A percentile compares a stretch with the other conserved stretches of the same genome.
Conservation (phyloP, 2,888 invertebrate species). For the Clusia tigrina region DNA sequence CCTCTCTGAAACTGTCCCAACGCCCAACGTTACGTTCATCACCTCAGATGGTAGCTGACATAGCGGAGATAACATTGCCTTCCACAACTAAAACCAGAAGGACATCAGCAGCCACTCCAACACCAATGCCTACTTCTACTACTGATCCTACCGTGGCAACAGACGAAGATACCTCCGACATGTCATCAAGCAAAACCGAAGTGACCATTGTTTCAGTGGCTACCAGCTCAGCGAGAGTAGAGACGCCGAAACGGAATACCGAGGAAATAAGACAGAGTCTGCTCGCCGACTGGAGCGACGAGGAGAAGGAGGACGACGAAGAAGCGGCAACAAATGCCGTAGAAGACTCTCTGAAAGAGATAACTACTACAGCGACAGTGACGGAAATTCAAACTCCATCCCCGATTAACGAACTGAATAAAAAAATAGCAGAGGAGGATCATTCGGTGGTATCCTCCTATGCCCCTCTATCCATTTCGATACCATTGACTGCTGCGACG, state of each 20-base stretch:
- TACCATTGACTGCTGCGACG: not conserved
- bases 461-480: not conserved
- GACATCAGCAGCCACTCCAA: not conserved
- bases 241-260: not conserved
- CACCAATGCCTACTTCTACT: not conserved
- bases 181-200: not conserved
- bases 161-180: not conserved
- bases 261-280: slow-evolving; percentile 73
- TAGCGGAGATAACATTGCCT: slow-evolving; percentile 23
- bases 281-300: slow-evolving; percentile 82
- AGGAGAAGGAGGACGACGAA: slow-evolving; percentile 62
- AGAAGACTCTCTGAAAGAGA: slow-evolving; percentile 15
- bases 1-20: slow-evolving; percentile 14
- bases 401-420: not conserved
- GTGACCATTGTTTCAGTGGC: not conserved
- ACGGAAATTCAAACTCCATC: not conserved
- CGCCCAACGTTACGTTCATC: slow-evolving; percentile 12
- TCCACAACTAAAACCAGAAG: too few species aligned
- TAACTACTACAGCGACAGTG: not conserved
- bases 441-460: not conserved
- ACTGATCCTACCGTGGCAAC: not conserved
- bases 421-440: not conserved
- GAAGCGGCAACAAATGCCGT: slow-evolving; percentile 25
- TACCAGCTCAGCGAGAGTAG: not conserved
- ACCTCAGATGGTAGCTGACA: slow-evolving; percentile 23